phyloP scores from a whole-genome alignment of 1,140 invertebrate genomes.

The Leptinotarsa texana region DNA sequence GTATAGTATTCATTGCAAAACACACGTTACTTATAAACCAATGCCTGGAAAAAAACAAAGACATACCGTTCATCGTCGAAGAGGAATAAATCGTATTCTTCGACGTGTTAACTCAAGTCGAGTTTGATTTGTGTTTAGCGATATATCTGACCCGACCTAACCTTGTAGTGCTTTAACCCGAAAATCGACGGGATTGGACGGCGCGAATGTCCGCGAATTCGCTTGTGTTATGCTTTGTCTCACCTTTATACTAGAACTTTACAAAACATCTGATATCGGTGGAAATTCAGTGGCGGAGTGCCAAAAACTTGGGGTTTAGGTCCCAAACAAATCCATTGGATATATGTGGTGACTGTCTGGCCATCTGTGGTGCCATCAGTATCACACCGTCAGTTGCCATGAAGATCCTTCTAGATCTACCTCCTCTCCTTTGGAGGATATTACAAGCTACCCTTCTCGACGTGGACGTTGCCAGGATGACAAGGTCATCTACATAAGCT shows the following conservation, averaged over 20 bases:
- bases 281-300: neutral
- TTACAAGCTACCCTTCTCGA: too few relatives aligned
- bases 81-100: neutral
- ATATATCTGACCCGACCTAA: slow-evolving; percentile 21
- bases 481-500: too few relatives aligned
- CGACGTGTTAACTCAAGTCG: slow-evolving; percentile 8
- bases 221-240: neutral
- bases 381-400: too few relatives aligned
- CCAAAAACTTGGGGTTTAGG: too few relatives aligned
- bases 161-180: slow-evolving; percentile 20
- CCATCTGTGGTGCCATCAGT: too few relatives aligned
- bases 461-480: too few relatives aligned
- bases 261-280: neutral
- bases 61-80: neutral
- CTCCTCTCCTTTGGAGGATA: too few relatives aligned
- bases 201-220: slow-evolving; percentile 9
- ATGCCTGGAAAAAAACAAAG: neutral
- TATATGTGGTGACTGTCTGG: too few relatives aligned
- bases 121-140: slow-evolving; percentile 15
- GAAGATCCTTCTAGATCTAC: too few relatives aligned
- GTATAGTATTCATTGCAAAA: neutral
- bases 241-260: neutral
- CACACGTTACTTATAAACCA: neutral
- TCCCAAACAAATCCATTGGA: too few relatives aligned
- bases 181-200: slow-evolving; percentile 10